These are phyloP conservation scores for Petrocephalus microphthalmus DNA, from an alignment of 2,113 vertebrate genomes.

Conservation along the genomic window DNA sequence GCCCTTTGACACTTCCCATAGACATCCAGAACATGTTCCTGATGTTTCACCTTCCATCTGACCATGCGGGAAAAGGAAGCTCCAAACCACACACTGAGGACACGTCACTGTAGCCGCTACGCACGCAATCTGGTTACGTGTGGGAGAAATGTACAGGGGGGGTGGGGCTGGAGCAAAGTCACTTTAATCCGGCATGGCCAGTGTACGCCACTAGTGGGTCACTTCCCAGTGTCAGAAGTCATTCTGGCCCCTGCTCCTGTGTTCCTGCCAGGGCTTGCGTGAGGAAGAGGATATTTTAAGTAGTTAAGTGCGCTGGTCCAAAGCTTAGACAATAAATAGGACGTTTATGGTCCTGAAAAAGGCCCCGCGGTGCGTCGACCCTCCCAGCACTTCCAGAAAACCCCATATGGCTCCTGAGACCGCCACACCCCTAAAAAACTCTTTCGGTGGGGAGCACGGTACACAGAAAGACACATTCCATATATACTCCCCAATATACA, in stretches of 20 bases:
- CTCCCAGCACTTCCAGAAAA: slow-evolving; percentile 44
- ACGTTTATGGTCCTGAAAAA: slow-evolving; percentile 51
- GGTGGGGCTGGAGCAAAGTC: neutral
- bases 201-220: neutral
- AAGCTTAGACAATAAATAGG: slow-evolving; percentile 56
- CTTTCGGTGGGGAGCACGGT: neutral
- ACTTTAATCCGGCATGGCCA: too few relatives aligned
- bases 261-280: neutral
- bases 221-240: neutral
- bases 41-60: neutral
- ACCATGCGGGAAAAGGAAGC: neutral
- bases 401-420: neutral
- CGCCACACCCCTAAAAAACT: neutral
- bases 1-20: neutral
- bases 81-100: neutral
- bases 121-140: neutral
- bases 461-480: neutral
- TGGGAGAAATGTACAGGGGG: neutral
- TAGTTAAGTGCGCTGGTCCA: slow-evolving; percentile 44
- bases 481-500: neutral
- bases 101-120: neutral
- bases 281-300: slow-evolving; percentile 47
- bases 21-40: neutral
- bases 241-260: neutral
- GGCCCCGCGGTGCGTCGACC: slow-evolving; percentile 30